Evolutionary conservation across 2,888 invertebrate genomes (phyloP).

Genomic region (Cryptus viduatorius): DNA sequence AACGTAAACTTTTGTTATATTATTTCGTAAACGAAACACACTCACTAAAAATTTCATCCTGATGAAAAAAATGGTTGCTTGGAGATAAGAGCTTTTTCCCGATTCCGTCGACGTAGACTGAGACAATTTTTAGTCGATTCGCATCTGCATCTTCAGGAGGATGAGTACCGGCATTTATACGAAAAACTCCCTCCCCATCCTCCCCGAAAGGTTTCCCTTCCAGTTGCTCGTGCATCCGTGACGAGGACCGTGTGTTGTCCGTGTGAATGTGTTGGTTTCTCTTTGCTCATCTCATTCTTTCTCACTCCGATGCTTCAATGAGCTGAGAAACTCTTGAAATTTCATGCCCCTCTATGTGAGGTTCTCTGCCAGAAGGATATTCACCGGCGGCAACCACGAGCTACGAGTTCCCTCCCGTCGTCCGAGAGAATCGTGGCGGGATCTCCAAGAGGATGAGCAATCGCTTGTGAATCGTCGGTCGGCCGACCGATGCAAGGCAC

Average conservation of each 20-base stretch:
- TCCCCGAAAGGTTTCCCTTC: conserved; percentile 79
- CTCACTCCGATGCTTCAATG: conserved; percentile 57
- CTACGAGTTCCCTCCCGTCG: conserved; percentile 24
- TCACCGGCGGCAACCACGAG: conserved; percentile 3
- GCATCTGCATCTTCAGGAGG: conserved; percentile 80
- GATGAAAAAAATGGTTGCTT: conserved; percentile 49
- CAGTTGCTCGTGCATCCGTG: conserved; percentile 75
- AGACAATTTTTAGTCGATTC: conserved; percentile 79
- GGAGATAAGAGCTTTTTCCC: conserved; percentile 26
- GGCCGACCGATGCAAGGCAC: conserved; percentile 15
- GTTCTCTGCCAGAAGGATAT: neutral
- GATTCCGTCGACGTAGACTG: conserved; percentile 39
- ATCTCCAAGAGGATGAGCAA: conserved; percentile 35
- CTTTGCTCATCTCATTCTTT: conserved; percentile 62
- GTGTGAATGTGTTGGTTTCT: conserved; percentile 59
- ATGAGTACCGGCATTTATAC: conserved; percentile 81
- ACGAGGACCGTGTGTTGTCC: conserved; percentile 70
- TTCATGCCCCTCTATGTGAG: conserved; percentile 15
- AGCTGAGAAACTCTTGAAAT: conserved; percentile 52
- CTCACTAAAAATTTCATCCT: conserved; percentile 76
- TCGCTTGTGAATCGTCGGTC: conserved; percentile 31
- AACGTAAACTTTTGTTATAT: neutral
- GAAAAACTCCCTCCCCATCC: conserved; percentile 75
- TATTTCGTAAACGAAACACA: neutral
- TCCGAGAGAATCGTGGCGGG: neutral